Evolutionary conservation across 2,888 invertebrate species (phyloP).

Genomic region (Bimastos eiseni): DNA sequence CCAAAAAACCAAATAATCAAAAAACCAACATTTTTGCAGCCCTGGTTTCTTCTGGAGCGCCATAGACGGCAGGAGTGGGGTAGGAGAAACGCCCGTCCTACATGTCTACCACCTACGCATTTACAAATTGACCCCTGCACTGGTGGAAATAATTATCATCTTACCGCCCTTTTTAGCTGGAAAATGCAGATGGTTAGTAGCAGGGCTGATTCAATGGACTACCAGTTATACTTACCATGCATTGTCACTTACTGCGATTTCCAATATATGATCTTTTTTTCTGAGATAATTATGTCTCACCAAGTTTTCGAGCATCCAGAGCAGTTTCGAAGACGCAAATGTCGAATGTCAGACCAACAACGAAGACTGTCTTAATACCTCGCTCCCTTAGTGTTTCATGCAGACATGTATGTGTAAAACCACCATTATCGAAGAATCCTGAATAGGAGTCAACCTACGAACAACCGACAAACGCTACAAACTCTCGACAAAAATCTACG

Average conservation of each 20-base stretch:
- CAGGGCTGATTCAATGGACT: background rate
- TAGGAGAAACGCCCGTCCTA: too few species aligned
- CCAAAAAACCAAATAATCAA: too few species aligned
- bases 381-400: constrained; percentile 41
- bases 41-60: too few species aligned
- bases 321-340: constrained; percentile 54
- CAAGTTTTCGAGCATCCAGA: constrained; percentile 46
- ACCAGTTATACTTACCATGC: background rate
- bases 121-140: too few species aligned
- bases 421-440: constrained; percentile 48
- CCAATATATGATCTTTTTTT: background rate
- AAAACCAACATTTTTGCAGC: too few species aligned
- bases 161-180: too few species aligned
- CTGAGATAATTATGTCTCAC: constrained; percentile 7
- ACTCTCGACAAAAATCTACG: background rate
- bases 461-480: background rate
- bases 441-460: constrained; percentile 36
- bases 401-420: constrained; percentile 49
- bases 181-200: background rate
- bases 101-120: too few species aligned
- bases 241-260: background rate
- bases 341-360: constrained; percentile 53
- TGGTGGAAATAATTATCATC: too few species aligned
- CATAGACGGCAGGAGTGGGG: too few species aligned
- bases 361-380: constrained; percentile 47